These are phyloP conservation scores for Coenobita brevimanus DNA, from an alignment of 1,140 invertebrate genomes.

Conservation along the genomic window DNA sequence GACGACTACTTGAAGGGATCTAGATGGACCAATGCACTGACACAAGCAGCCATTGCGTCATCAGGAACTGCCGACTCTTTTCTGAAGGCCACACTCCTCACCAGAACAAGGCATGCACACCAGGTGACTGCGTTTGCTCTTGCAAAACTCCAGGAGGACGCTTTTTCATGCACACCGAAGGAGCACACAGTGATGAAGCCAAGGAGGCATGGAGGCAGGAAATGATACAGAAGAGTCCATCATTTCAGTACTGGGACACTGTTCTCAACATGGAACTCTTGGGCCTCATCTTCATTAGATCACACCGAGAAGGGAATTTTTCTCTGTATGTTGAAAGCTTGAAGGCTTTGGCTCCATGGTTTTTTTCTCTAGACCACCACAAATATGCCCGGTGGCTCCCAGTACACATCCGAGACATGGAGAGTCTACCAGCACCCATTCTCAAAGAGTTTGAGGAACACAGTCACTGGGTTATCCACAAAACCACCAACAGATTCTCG, in stretches of 20 bases:
- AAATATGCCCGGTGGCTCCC: slow-evolving; percentile 3
- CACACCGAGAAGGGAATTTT: no score
- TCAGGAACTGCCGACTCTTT: slow-evolving; percentile 8
- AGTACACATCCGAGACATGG: no score
- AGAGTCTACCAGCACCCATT: no score
- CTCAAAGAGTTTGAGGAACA: slow-evolving; percentile 19
- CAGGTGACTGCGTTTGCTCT: slow-evolving; percentile 24
- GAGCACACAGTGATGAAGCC: not conserved
- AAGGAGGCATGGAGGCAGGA: slow-evolving; percentile 26
- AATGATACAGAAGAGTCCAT: slow-evolving; percentile 5
- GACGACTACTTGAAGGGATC: slow-evolving; percentile 6
- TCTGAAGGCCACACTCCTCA: not conserved
- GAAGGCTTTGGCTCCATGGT: no score
- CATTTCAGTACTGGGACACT: slow-evolving; percentile 44
- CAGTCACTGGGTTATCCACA: slow-evolving; percentile 26
- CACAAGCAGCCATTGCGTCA: slow-evolving; percentile 23
- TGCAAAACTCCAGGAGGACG: slow-evolving; percentile 28
- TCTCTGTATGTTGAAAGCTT: no score
- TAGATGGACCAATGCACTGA: slow-evolving; percentile 38
- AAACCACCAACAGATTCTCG: slow-evolving; percentile 19
- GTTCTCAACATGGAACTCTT: slow-evolving; percentile 21
- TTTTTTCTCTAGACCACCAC: no score
- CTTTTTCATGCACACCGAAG: not conserved
- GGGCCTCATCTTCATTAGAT: no score
- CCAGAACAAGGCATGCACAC: slow-evolving; percentile 6